phyloP scores from a whole-genome alignment of 1,140 invertebrate species.

The Cardiocondyla obscurior region DNA sequence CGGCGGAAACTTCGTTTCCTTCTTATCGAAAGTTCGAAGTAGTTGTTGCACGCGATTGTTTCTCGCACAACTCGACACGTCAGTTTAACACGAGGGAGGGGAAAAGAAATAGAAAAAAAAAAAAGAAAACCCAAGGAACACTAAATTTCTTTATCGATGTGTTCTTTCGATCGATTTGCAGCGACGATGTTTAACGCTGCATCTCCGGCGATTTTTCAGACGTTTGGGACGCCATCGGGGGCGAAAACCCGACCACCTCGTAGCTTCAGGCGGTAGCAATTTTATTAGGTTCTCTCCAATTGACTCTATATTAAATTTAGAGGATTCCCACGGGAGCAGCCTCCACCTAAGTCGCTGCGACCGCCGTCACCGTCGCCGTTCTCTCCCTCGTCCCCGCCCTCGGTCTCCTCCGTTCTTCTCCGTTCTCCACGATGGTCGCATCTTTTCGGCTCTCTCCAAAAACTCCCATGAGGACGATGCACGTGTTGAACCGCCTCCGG shows the following conservation, averaged over 20 bases:
- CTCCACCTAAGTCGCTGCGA: slow-evolving; percentile 55
- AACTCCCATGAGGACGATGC: slow-evolving; percentile 60
- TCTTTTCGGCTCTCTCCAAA: slow-evolving; percentile 62
- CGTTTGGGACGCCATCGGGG: slow-evolving; percentile 70
- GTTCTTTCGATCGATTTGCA: slow-evolving; percentile 76
- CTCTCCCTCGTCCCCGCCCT: slow-evolving; percentile 27
- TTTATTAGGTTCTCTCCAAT: slow-evolving; percentile 83
- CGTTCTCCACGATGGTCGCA: slow-evolving; percentile 64
- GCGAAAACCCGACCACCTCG: slow-evolving; percentile 57
- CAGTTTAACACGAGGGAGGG: slow-evolving; percentile 26
- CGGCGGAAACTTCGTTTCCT: slow-evolving; percentile 45
- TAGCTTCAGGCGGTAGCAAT: slow-evolving; percentile 78
- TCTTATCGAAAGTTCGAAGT: slow-evolving; percentile 55
- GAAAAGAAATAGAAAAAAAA: slow-evolving; percentile 7
- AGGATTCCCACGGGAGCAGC: slow-evolving; percentile 76
- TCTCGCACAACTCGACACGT: slow-evolving; percentile 24
- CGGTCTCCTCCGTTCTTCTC: slow-evolving; percentile 51
- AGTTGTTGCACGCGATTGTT: slow-evolving; percentile 35
- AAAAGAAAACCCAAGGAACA: neutral
- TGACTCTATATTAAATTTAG: slow-evolving; percentile 83
- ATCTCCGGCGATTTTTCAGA: slow-evolving; percentile 80
- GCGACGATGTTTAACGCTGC: slow-evolving; percentile 80
- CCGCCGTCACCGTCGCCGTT: slow-evolving; percentile 27
- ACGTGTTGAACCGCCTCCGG: slow-evolving; percentile 63
- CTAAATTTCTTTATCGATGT: slow-evolving; percentile 36